Evolutionary conservation across 2,113 vertebrate genomes (phyloP).

Genomic region (Antidorcas marsupialis): DNA sequence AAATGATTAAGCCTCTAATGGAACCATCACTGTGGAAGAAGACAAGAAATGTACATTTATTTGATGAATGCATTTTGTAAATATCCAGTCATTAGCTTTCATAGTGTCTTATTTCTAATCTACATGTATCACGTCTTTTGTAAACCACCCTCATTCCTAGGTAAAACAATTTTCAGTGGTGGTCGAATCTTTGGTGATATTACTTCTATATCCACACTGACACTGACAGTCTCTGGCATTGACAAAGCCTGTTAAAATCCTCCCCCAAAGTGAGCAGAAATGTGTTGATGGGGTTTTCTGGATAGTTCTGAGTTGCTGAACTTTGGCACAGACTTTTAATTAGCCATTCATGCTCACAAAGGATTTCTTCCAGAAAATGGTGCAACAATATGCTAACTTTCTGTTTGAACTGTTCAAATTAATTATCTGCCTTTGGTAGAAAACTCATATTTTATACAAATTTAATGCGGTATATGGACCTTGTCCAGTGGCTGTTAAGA

Average conservation of each 20-base stretch:
- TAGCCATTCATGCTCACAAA: neutral
- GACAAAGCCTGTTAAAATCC: neutral
- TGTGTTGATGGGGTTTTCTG: neutral
- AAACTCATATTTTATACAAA: slow-evolving; percentile 42
- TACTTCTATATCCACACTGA: neutral
- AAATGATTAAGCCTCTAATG: slow-evolving; percentile 32
- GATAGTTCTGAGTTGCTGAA: neutral
- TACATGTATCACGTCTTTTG: neutral
- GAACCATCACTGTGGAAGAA: slow-evolving; percentile 1
- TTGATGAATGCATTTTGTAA: slow-evolving; percentile 45
- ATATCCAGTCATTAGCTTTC: slow-evolving; percentile 25
- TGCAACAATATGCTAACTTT: slow-evolving; percentile 41
- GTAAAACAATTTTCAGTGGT: slow-evolving; percentile 3
- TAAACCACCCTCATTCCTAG: neutral
- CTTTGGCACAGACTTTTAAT: slow-evolving; percentile 47
- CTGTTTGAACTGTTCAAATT: slow-evolving; percentile 26
- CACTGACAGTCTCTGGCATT: neutral
- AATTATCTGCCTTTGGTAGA: slow-evolving; percentile 34
- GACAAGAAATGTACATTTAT: slow-evolving; percentile 33
- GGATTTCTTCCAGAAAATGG: slow-evolving; percentile 47
- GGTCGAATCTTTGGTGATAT: neutral
- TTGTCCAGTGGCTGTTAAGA: slow-evolving; percentile 26
- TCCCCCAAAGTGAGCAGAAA: neutral
- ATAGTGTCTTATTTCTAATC: slow-evolving; percentile 16
- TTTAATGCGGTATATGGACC: slow-evolving; percentile 52